These are phyloP conservation scores for Rhynchomys soricoides DNA, from an alignment of 2,113 vertebrate genomes.

Conservation along the genomic window DNA sequence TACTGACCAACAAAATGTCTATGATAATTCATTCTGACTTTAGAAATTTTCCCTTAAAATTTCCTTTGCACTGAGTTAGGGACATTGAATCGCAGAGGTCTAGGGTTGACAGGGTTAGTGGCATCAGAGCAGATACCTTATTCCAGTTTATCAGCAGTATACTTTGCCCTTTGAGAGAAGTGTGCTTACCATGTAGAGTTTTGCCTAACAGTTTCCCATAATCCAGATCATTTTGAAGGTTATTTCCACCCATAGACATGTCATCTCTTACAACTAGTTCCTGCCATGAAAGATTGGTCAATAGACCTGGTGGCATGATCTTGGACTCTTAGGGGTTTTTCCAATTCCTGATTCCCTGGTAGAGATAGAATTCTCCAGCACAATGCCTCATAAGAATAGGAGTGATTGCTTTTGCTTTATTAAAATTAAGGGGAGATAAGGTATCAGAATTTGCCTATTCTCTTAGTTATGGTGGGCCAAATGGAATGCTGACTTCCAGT, in stretches of 20 bases:
- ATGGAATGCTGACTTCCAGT: slow-evolving; percentile 64
- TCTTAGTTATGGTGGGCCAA: slow-evolving; percentile 50
- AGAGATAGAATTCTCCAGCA: slow-evolving; percentile 32
- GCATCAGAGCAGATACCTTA: neutral
- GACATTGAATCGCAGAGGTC: slow-evolving; percentile 30
- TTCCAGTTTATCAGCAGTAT: neutral
- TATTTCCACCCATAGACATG: neutral
- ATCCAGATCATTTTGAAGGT: slow-evolving; percentile 27
- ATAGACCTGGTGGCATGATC: neutral
- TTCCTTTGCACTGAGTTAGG: slow-evolving; percentile 46
- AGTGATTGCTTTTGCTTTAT: slow-evolving; percentile 64
- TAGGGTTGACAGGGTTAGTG: slow-evolving; percentile 3
- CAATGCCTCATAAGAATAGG: slow-evolving; percentile 54
- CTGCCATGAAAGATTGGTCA: neutral
- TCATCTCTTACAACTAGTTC: neutral
- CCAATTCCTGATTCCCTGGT: slow-evolving; percentile 45
- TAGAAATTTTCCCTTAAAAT: slow-evolving; percentile 66
- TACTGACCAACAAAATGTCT: slow-evolving; percentile 40
- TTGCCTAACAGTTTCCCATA: neutral
- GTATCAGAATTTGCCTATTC: slow-evolving; percentile 62
- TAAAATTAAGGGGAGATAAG: slow-evolving; percentile 50
- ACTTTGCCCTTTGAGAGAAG: neutral
- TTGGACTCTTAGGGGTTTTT: slow-evolving; percentile 52
- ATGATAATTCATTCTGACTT: slow-evolving; percentile 55
- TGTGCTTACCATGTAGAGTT: neutral